Evolutionary conservation across 92 coral and sea anemone genomes (phyloP).

Genomic region (Heliopora coerulea): DNA sequence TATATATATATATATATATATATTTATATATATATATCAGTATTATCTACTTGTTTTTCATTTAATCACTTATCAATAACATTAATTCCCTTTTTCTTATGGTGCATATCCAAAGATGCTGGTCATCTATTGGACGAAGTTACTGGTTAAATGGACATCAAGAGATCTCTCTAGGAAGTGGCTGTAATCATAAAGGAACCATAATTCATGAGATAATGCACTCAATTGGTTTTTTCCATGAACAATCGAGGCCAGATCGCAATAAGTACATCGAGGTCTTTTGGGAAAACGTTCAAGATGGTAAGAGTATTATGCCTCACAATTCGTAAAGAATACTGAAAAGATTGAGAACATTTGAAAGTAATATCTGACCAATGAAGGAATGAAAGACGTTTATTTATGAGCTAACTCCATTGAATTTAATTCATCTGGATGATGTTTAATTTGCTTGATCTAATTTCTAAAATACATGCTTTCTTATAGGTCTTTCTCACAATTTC

Average conservation of each 20-base stretch:
- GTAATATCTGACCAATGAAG: no score
- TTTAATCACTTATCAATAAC: not conserved
- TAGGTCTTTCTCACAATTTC: constrained; percentile 68
- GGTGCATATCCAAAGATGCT: constrained; percentile 57
- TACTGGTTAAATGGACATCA: constrained; percentile 78
- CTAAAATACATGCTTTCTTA: no score
- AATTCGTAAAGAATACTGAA: no score
- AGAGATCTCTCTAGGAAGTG: constrained; percentile 69
- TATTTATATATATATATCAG: not conserved
- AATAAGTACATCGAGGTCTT: constrained; percentile 81
- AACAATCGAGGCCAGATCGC: constrained; percentile 89
- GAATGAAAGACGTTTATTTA: no score
- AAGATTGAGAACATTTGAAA: no score
- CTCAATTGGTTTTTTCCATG: constrained; percentile 93
- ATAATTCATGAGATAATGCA: constrained; percentile 96
- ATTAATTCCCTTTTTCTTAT: not conserved
- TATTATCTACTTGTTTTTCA: not conserved
- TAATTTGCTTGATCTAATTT: no score
- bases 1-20: not conserved
- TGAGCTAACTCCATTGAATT: no score
- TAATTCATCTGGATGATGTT: no score
- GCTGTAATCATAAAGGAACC: constrained; percentile 80
- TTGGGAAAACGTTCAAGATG: constrained; percentile 85
- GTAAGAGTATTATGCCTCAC: no score
- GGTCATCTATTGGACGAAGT: constrained; percentile 91